These are phyloP conservation scores for Hypercompe scribonia DNA, from an alignment of 2,888 invertebrate species.

Conservation along the genomic window DNA sequence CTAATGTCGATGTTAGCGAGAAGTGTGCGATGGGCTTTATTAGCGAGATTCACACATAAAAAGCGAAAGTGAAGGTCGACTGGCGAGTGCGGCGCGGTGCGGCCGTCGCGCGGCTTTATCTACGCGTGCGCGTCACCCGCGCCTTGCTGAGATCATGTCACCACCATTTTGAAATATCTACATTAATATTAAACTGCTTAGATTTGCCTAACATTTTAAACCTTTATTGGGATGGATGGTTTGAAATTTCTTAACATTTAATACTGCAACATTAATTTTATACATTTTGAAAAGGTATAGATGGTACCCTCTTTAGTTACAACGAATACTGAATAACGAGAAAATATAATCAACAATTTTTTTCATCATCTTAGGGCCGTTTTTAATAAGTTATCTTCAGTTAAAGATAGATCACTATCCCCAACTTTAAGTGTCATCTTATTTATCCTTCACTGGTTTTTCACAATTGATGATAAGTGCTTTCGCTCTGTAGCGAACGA, in stretches of 20 bases:
- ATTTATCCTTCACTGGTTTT: too few relatives aligned
- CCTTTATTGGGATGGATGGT: not conserved
- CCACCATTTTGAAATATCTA: constrained; percentile 39
- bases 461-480: too few relatives aligned
- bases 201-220: constrained; percentile 26
- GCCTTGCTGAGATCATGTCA: constrained; percentile 14
- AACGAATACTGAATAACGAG: too few relatives aligned
- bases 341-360: not conserved
- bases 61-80: constrained; percentile 75
- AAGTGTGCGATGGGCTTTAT: constrained; percentile 49
- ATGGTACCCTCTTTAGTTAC: not conserved
- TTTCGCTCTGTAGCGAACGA: too few relatives aligned
- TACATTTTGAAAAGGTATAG: not conserved
- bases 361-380: not conserved
- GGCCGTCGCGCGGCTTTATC: constrained; percentile 19
- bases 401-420: too few relatives aligned
- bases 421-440: too few relatives aligned
- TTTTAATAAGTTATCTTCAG: too few relatives aligned
- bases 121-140: constrained; percentile 16
- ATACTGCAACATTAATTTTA: not conserved
- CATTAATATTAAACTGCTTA: constrained; percentile 43
- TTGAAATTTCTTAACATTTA: not conserved
- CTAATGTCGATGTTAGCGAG: constrained; percentile 33
- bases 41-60: constrained; percentile 64
- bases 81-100: constrained; percentile 47